Conservation (phyloP, 2,113 vertebrate genomes). For the Corvus moneduloides region DNA sequence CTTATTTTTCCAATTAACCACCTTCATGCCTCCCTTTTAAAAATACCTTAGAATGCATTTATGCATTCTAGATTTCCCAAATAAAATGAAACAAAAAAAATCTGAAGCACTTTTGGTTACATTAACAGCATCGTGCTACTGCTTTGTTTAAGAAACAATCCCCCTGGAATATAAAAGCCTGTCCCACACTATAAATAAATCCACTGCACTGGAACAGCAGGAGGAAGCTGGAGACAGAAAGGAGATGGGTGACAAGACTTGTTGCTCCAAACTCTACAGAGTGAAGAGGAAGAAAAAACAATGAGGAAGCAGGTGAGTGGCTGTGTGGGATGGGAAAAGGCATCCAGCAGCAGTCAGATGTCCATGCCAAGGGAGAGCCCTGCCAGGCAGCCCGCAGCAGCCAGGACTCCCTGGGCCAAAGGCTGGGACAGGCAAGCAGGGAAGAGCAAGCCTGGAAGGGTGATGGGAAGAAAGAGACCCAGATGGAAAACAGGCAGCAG, state of each 20-base stretch:
- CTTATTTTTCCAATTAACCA: neutral
- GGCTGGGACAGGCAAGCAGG: neutral
- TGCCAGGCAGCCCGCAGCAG: neutral
- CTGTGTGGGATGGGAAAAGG: neutral
- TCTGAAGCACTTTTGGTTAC: neutral
- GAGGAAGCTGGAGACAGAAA: neutral
- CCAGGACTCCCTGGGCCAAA: rapidly evolving
- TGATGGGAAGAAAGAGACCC: neutral
- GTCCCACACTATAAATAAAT: neutral
- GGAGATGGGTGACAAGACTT: neutral
- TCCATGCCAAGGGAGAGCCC: rapidly evolving
- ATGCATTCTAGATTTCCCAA: neutral
- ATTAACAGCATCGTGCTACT: neutral
- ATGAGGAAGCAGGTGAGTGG: neutral
- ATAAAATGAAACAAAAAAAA: neutral
- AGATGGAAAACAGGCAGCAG: neutral
- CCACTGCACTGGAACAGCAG: neutral
- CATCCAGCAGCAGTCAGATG: rapidly evolving
- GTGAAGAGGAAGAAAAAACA: neutral
- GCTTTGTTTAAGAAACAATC: neutral
- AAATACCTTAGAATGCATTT: neutral
- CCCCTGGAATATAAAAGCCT: neutral
- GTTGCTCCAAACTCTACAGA: neutral
- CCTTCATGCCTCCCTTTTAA: neutral
- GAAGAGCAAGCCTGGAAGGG: neutral